Evolutionary conservation across 2,888 invertebrate species (phyloP).

Genomic region (Macaria notata): DNA sequence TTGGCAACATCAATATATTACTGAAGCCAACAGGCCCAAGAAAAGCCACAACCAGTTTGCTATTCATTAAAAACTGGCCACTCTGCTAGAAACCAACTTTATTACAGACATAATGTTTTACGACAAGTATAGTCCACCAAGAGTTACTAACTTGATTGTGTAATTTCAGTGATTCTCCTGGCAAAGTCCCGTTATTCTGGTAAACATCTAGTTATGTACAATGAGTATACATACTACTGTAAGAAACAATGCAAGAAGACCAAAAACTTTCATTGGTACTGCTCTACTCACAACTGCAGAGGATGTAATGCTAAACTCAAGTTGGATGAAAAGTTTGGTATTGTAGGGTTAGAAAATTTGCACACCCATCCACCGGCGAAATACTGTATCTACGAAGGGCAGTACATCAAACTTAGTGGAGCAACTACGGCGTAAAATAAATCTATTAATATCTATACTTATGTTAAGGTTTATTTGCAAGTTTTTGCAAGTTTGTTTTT

Average conservation of each 20-base stretch:
- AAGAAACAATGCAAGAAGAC: conserved; percentile 64
- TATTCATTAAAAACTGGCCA: too few relatives aligned
- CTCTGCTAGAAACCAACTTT: too few relatives aligned
- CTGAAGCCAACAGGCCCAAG: too few relatives aligned
- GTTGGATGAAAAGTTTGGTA: conserved; percentile 56
- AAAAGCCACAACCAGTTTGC: too few relatives aligned
- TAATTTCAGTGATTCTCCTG: conserved; percentile 56
- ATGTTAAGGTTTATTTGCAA: too few relatives aligned
- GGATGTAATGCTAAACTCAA: conserved; percentile 68
- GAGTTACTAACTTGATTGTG: conserved; percentile 1
- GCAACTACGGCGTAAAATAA: too few relatives aligned
- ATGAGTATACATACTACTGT: conserved; percentile 69
- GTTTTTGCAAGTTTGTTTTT: too few relatives aligned
- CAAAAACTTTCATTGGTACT: conserved; percentile 64
- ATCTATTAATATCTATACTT: too few relatives aligned
- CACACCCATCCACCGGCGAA: conserved; percentile 66
- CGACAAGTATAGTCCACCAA: too few relatives aligned
- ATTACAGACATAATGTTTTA: too few relatives aligned
- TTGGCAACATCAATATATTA: too few relatives aligned
- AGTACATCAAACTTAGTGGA: conserved; percentile 49
- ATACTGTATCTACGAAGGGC: conserved; percentile 61
- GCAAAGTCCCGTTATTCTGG: conserved; percentile 68
- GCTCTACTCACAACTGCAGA: conserved; percentile 68
- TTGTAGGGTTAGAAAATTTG: conserved; percentile 49
- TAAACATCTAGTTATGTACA: conserved; percentile 60